These are phyloP conservation scores for Acrocephalus kingi DNA, from an alignment of 2,113 vertebrate genomes.

Conservation along the genomic window DNA sequence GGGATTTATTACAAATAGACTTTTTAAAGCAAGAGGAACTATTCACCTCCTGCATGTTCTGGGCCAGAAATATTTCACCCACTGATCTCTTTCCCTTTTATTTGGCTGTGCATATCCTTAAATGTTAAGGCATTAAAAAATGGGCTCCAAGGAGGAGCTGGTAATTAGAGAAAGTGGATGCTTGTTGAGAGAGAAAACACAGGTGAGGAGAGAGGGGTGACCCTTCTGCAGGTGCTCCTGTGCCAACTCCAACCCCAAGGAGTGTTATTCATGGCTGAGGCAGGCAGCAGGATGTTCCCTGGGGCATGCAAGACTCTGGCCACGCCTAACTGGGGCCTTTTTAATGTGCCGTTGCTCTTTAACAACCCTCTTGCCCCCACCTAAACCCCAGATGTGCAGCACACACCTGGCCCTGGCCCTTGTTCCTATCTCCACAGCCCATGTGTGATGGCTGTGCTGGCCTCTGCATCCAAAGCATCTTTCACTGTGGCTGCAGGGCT, in stretches of 20 bases:
- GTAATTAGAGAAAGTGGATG: not conserved
- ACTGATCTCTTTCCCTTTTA: not conserved
- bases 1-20: not conserved
- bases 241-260: not conserved
- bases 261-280: not conserved
- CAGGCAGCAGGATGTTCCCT: not conserved
- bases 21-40: not conserved
- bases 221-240: not conserved
- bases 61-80: not conserved
- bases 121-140: not conserved
- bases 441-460: fast-evolving
- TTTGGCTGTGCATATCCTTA: not conserved
- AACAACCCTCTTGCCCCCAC: not conserved
- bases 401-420: not conserved
- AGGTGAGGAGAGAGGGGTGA: not conserved
- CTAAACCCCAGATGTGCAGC: not conserved
- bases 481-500: not conserved
- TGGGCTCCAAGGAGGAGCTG: not conserved
- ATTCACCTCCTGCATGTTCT: not conserved
- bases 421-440: not conserved
- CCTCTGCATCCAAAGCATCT: not conserved
- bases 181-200: not conserved
- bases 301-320: not conserved
- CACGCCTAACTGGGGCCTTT: not conserved
- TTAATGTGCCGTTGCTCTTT: not conserved